Evolutionary conservation across 1,140 invertebrate genomes (phyloP).

Genomic region (Brachionus angularis): DNA sequence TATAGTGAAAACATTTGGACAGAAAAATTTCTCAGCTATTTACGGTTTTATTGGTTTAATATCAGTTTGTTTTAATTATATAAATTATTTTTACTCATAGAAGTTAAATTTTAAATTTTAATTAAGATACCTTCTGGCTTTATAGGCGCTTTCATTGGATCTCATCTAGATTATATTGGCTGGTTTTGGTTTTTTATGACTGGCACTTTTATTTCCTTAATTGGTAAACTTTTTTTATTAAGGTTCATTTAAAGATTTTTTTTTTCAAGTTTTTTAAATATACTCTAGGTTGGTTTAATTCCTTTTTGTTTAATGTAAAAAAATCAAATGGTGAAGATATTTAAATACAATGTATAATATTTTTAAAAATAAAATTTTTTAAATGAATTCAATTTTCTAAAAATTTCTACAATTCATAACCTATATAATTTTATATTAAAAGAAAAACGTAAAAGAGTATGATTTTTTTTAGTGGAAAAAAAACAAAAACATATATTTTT

Average conservation of each 20-base stretch:
- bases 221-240: background rate
- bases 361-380: too few relatives aligned
- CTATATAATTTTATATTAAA: too few relatives aligned
- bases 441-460: too few relatives aligned
- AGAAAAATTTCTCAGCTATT: constrained; percentile 24
- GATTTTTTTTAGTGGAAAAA: too few relatives aligned
- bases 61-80: background rate
- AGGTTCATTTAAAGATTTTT: background rate
- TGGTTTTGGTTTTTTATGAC: constrained; percentile 13
- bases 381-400: too few relatives aligned
- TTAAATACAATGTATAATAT: too few relatives aligned
- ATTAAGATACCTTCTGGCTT: background rate
- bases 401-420: too few relatives aligned
- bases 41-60: background rate
- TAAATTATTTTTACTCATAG: background rate
- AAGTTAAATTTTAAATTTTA: background rate
- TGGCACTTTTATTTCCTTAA: background rate
- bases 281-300: background rate
- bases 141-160: background rate
- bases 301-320: constrained; percentile 29
- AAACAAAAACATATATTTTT: too few relatives aligned
- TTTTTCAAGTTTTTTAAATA: background rate
- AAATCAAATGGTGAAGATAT: constrained; percentile 4
- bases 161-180: background rate
- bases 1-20: constrained; percentile 28